Evolutionary conservation across 2,888 invertebrate species (phyloP).

Genomic region (Dioctria linearis): DNA sequence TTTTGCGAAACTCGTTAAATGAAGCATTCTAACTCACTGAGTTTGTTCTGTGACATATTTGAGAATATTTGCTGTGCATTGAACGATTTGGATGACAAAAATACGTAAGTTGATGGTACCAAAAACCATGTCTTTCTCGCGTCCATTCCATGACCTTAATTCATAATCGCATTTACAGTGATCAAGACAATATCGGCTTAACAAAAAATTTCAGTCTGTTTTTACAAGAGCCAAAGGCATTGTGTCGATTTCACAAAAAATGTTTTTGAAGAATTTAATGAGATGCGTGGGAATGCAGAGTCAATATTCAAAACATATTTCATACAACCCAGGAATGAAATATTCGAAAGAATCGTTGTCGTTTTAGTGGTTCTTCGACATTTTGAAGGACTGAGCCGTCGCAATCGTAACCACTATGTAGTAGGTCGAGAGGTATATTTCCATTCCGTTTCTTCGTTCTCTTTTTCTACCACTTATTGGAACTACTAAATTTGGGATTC

Average conservation of each 20-base stretch:
- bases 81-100: background rate
- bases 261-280: conserved; percentile 46
- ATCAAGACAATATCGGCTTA: conserved; percentile 50
- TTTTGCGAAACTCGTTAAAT: conserved; percentile 56
- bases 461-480: no score
- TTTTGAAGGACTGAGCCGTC: no score
- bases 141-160: conserved; percentile 1
- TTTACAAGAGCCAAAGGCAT: conserved; percentile 54
- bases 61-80: conserved; percentile 41
- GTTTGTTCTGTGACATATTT: conserved; percentile 46
- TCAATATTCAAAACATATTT: conserved; percentile 18
- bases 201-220: conserved; percentile 53
- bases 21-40: conserved; percentile 53
- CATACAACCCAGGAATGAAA: no score
- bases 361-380: no score
- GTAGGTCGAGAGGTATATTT: no score
- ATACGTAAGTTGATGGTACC: background rate
- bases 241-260: conserved; percentile 53
- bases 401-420: no score
- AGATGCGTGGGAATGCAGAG: conserved; percentile 51
- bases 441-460: no score
- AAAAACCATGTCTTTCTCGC: background rate
- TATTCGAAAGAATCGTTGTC: no score
- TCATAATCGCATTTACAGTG: conserved; percentile 54
- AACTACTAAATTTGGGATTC: no score